Evolutionary conservation across 2,888 invertebrate species (phyloP).

Genomic region (Saturnia japonica): DNA sequence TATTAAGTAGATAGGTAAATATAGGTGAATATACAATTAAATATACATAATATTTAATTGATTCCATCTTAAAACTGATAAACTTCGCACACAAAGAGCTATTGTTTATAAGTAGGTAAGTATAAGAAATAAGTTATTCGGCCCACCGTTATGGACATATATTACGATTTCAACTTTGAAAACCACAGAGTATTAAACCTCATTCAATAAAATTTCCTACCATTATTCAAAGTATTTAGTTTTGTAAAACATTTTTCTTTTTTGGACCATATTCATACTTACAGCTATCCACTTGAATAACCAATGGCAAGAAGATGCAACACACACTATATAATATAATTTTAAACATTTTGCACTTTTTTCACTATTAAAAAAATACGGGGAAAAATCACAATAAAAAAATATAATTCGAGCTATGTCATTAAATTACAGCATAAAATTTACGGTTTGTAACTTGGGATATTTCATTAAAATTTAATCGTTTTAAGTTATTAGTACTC

Average conservation of each 20-base stretch:
- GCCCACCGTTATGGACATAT: no score
- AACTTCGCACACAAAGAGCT: not conserved
- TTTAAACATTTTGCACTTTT: constrained; percentile 13
- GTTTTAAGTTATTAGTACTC: not conserved
- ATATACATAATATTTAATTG: not conserved
- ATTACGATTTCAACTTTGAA: not conserved
- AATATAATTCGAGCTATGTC: not conserved
- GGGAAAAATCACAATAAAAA: not conserved
- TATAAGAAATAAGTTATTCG: no score
- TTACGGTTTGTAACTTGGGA: not conserved
- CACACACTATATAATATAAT: not conserved
- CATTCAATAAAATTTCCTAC: not conserved
- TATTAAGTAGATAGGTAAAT: no score
- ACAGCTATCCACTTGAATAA: constrained; percentile 11
- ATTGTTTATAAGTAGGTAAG: not conserved
- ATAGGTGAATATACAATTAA: not conserved
- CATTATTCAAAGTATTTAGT: not conserved
- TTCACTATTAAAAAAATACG: not conserved
- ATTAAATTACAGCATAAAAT: not conserved
- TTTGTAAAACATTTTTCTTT: not conserved
- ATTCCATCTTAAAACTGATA: not conserved
- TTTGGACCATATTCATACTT: not conserved
- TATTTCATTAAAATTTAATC: not conserved
- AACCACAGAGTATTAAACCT: not conserved
- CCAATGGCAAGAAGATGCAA: not conserved